Evolutionary conservation across 2,113 vertebrate species (phyloP).

Genomic region (Varanus komodoensis): DNA sequence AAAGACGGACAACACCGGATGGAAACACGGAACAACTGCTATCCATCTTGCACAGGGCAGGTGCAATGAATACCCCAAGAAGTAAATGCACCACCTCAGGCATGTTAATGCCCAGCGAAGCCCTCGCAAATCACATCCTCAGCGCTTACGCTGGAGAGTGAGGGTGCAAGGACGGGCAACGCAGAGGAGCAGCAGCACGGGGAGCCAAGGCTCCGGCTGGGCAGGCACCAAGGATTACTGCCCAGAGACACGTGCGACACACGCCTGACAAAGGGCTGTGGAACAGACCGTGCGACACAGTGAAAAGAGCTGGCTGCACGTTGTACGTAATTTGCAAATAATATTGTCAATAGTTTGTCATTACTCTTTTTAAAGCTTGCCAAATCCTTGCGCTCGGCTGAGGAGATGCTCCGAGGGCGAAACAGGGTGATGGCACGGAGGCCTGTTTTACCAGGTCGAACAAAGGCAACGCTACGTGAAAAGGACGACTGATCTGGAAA

Average conservation of each 20-base stretch:
- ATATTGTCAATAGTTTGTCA: too few species aligned
- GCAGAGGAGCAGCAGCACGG: too few species aligned
- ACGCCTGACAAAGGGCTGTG: not conserved
- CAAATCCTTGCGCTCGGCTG: not conserved
- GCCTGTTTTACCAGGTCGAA: too few species aligned
- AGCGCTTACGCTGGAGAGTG: not conserved
- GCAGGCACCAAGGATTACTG: not conserved
- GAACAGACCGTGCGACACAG: not conserved
- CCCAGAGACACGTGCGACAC: not conserved
- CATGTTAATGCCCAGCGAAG: too few species aligned
- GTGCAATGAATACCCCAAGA: not conserved
- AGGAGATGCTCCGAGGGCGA: not conserved
- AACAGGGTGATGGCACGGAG: too few species aligned
- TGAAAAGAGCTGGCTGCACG: too few species aligned
- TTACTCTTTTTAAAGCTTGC: not conserved
- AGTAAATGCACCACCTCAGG: too few species aligned
- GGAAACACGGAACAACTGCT: not conserved
- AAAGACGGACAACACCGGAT: not conserved
- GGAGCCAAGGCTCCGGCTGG: too few species aligned
- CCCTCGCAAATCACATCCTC: not conserved
- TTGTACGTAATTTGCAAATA: too few species aligned
- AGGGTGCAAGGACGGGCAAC: too few species aligned
- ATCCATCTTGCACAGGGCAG: not conserved
- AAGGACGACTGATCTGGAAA: too few species aligned
- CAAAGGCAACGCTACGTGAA: too few species aligned